phyloP scores from a whole-genome alignment of 2,888 invertebrate genomes.

The Aphrophora alni region DNA sequence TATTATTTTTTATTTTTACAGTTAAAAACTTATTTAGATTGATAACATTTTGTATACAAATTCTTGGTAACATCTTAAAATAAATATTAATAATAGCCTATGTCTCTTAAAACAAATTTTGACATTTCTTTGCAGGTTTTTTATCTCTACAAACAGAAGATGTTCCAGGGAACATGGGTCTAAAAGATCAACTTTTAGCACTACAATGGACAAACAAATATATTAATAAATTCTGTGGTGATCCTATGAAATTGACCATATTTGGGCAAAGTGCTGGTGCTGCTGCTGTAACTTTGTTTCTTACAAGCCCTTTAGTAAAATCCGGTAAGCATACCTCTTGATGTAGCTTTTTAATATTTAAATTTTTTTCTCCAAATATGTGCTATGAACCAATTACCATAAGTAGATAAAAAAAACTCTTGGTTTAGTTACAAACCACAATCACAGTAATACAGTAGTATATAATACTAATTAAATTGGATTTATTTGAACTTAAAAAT shows the following conservation, averaged over 20 bases:
- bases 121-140: too few species aligned
- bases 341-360: too few species aligned
- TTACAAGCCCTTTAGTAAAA: slow-evolving; percentile 57
- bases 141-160: slow-evolving; percentile 59
- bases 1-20: too few species aligned
- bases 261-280: slow-evolving; percentile 64
- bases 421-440: background rate
- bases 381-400: too few species aligned
- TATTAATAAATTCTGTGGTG: slow-evolving; percentile 61
- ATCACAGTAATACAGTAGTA: background rate
- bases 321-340: slow-evolving; percentile 35
- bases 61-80: too few species aligned
- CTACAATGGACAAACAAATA: slow-evolving; percentile 62
- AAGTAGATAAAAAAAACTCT: background rate
- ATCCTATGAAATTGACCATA: slow-evolving; percentile 60
- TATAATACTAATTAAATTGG: too few species aligned
- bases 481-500: too few species aligned
- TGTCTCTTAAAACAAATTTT: too few species aligned
- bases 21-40: too few species aligned
- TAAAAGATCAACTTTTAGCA: slow-evolving; percentile 61
- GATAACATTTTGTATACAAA: too few species aligned
- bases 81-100: too few species aligned
- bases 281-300: slow-evolving; percentile 58
- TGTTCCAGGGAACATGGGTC: slow-evolving; percentile 63
- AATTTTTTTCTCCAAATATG: too few species aligned